Evolutionary conservation across 2,797 vertebrate genomes (phyloP).

Genomic region (Rhinatrema bivittatum): DNA sequence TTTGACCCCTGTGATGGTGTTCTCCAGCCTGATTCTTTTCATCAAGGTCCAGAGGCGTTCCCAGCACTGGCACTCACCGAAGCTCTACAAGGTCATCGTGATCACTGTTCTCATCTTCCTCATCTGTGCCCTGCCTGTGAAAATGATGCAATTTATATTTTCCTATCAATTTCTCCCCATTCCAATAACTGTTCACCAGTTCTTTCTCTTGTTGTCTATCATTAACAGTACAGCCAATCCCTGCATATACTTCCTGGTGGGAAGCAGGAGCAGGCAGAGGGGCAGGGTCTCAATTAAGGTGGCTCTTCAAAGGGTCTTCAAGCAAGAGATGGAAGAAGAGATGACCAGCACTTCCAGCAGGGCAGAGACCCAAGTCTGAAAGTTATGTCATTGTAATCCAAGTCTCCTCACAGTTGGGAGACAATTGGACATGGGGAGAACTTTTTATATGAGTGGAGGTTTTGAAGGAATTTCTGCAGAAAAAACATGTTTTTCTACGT

Average conservation of each 20-base stretch:
- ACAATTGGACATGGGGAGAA: no score
- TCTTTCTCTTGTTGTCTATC: background rate
- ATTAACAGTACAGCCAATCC: background rate
- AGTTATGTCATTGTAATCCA: no score
- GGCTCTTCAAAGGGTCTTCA: slow-evolving; percentile 1
- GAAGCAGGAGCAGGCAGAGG: background rate
- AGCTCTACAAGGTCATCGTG: slow-evolving; percentile 6
- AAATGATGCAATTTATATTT: slow-evolving; percentile 13
- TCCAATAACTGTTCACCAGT: no score
- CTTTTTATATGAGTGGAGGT: no score
- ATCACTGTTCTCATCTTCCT: background rate
- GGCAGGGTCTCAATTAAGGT: background rate
- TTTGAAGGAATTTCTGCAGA: no score
- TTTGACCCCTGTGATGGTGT: slow-evolving; percentile 4
- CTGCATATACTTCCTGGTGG: slow-evolving; percentile 6
- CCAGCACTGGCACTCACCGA: background rate
- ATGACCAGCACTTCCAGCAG: no score
- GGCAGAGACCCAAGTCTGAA: no score
- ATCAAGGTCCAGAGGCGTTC: background rate
- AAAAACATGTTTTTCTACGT: no score
- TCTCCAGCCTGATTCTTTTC: background rate
- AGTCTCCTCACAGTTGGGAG: no score
- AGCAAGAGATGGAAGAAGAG: no score
- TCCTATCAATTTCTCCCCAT: background rate
- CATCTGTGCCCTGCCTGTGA: background rate